These are phyloP conservation scores for Drosophila merina DNA, from an alignment of 2,888 invertebrate species.

Conservation along the genomic window DNA sequence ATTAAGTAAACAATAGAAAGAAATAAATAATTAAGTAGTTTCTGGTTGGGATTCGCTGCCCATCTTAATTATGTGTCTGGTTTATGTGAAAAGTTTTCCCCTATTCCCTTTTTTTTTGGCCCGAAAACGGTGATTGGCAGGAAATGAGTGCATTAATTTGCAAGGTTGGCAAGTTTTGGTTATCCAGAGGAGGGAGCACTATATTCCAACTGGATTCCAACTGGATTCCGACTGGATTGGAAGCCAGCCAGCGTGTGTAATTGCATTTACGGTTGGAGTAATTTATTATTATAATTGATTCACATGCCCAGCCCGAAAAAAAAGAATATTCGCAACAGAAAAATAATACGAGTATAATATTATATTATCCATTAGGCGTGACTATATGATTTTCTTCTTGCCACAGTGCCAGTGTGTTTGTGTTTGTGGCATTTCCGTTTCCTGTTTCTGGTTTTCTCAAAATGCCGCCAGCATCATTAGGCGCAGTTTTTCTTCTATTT, in stretches of 20 bases:
- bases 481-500: slow-evolving; percentile 44
- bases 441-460: slow-evolving; percentile 39
- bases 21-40: slow-evolving; percentile 38
- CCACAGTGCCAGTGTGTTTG: slow-evolving; percentile 8
- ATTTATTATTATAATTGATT: slow-evolving; percentile 74
- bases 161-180: slow-evolving; percentile 29
- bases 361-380: slow-evolving; percentile 13
- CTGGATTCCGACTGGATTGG: slow-evolving; percentile 2
- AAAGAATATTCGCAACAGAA: slow-evolving; percentile 2
- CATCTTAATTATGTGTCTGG: slow-evolving; percentile 6
- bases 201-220: background rate
- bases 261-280: slow-evolving; percentile 37
- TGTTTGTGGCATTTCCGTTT: slow-evolving; percentile 46
- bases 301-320: background rate
- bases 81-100: slow-evolving; percentile 25
- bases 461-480: slow-evolving; percentile 58
- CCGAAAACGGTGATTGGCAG: slow-evolving; percentile 15
- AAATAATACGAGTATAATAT: slow-evolving; percentile 11
- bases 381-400: slow-evolving; percentile 3
- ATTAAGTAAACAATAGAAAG: slow-evolving; percentile 25
- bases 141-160: slow-evolving; percentile 41
- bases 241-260: slow-evolving; percentile 17
- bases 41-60: background rate
- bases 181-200: background rate
- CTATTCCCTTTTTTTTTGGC: background rate